phyloP scores from a whole-genome alignment of 2,113 vertebrate species.

The Delphinapterus leucas region DNA sequence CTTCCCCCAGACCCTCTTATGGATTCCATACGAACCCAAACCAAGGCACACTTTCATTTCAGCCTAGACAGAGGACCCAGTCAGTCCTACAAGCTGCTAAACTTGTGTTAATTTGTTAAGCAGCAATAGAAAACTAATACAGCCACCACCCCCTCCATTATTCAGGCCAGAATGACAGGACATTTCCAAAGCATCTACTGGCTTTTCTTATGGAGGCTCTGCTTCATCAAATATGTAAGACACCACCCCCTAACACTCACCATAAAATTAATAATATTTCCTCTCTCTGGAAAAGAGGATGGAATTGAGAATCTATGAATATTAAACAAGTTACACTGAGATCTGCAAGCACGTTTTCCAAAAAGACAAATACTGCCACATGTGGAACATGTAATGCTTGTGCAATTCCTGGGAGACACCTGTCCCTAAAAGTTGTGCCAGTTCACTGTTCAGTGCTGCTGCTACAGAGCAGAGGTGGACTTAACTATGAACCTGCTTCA shows the following conservation, averaged over 20 bases:
- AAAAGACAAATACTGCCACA: background rate
- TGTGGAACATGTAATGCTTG: background rate
- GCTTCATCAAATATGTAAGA: slow-evolving; percentile 19
- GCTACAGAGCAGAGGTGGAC: background rate
- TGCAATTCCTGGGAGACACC: background rate
- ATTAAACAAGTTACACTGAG: background rate
- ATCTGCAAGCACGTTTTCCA: background rate
- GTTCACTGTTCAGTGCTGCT: background rate
- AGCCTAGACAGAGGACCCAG: background rate
- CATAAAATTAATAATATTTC: background rate
- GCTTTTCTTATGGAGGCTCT: background rate
- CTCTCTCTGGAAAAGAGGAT: background rate
- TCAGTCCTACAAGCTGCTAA: background rate
- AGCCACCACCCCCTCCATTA: background rate
- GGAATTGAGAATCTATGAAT: background rate
- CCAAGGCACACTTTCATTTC: background rate
- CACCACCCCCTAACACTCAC: background rate
- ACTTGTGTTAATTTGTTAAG: background rate
- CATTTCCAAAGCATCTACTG: background rate
- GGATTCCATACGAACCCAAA: background rate
- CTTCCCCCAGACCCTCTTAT: background rate
- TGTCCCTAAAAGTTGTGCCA: background rate
- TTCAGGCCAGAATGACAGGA: background rate
- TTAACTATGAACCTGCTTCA: background rate
- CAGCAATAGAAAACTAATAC: background rate